phyloP scores from a whole-genome alignment of 2,888 invertebrate species.

The Cephus rjabovi region DNA sequence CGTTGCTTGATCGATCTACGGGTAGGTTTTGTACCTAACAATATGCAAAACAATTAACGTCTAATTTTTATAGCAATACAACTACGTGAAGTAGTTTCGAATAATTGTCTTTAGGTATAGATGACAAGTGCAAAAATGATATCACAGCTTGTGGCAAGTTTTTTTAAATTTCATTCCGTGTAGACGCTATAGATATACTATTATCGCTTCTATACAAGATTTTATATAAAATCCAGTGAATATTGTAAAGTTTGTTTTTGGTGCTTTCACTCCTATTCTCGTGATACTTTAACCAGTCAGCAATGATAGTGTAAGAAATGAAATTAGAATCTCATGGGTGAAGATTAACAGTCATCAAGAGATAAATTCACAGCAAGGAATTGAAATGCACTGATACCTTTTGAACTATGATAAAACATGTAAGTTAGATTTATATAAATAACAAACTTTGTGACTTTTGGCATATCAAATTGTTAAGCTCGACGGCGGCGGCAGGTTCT shows the following conservation, averaged over 20 bases:
- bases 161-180: background rate
- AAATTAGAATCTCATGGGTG: background rate
- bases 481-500: background rate
- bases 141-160: background rate
- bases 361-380: background rate
- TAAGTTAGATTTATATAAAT: background rate
- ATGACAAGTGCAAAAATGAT: background rate
- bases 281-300: too few relatives aligned
- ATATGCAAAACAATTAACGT: background rate
- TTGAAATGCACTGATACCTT: background rate
- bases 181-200: background rate
- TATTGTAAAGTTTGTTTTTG: background rate
- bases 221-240: background rate
- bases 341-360: background rate
- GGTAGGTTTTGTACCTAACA: slow-evolving; percentile 32
- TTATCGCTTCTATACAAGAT: background rate
- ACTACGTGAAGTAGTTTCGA: background rate
- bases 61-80: background rate
- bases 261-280: background rate
- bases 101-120: background rate
- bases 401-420: background rate
- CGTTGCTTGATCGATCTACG: slow-evolving; percentile 17
- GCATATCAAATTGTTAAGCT: background rate
- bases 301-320: too few relatives aligned
- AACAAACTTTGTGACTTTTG: background rate